Conservation (phyloP, 2,113 vertebrate species). For the Brachypodius melanocephalos region DNA sequence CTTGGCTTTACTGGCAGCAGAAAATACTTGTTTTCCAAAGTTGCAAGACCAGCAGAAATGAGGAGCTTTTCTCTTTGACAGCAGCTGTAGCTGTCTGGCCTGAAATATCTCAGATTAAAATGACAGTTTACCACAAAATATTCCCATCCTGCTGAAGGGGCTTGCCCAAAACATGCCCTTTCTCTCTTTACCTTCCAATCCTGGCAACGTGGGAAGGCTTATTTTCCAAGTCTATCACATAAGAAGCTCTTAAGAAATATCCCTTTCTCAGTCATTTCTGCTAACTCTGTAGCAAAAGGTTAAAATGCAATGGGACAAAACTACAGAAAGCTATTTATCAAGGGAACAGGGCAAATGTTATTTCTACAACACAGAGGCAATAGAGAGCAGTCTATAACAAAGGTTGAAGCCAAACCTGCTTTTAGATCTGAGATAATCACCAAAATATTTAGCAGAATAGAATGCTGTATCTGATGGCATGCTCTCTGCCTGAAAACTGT, state of each 20-base stretch:
- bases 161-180: slow-evolving; percentile 43
- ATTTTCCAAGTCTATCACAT: neutral
- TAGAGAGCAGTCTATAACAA: neutral
- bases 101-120: slow-evolving; percentile 33
- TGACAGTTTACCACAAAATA: slow-evolving; percentile 29
- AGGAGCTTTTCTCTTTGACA: slow-evolving; percentile 33
- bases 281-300: neutral
- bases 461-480: neutral
- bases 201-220: neutral
- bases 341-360: neutral
- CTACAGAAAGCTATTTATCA: neutral
- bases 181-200: slow-evolving; percentile 8
- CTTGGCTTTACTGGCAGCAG: slow-evolving; percentile 27
- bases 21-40: slow-evolving; percentile 1
- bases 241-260: neutral
- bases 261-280: neutral
- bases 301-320: neutral
- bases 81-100: slow-evolving; percentile 30
- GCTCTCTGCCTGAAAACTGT: neutral
- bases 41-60: slow-evolving; percentile 51
- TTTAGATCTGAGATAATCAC: slow-evolving; percentile 6
- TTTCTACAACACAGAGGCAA: neutral
- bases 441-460: slow-evolving; percentile 24
- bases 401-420: neutral
- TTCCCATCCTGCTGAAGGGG: neutral